A percentile compares a stretch with the other conserved stretches of the same genome.
Conservation (phyloP, 2,113 vertebrate genomes). For the Ibidorhyncha struthersii region DNA sequence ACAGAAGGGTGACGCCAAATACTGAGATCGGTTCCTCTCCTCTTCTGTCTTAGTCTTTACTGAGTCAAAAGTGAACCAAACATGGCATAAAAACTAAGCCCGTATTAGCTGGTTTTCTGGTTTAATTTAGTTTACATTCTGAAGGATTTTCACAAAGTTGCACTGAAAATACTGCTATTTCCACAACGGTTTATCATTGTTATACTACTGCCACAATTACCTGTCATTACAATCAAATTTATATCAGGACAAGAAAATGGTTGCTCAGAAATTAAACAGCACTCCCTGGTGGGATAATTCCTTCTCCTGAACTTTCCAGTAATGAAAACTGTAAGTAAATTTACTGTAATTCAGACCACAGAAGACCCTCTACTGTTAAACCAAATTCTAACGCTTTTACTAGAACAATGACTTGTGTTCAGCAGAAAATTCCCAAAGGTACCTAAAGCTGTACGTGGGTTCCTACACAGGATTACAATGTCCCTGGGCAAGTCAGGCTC, state of each 20-base stretch:
- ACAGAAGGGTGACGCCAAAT: background rate
- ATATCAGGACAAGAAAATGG: constrained; percentile 45
- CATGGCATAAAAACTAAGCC: background rate
- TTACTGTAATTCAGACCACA: constrained; percentile 35
- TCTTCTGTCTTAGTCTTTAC: background rate
- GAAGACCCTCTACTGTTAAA: constrained; percentile 27
- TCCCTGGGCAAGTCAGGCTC: background rate
- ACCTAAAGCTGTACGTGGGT: background rate
- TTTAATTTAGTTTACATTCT: constrained; percentile 10
- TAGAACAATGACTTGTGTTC: background rate
- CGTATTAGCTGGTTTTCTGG: background rate
- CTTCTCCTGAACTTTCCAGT: constrained; percentile 32
- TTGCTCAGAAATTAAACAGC: constrained; percentile 65
- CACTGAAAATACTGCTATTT: constrained; percentile 17
- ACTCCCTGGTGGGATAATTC: constrained; percentile 62
- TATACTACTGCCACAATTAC: constrained; percentile 25
- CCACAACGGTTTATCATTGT: background rate
- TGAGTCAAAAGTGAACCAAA: background rate
- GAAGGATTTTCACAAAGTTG: background rate
- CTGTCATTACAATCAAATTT: constrained; percentile 55
- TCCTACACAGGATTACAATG: background rate
- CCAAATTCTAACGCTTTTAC: background rate
- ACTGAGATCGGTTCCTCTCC: background rate
- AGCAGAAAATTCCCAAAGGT: background rate
- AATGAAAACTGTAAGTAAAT: constrained; percentile 48